phyloP scores from a whole-genome alignment of 2,113 vertebrate species.

The Malurus alboscapulatus region DNA sequence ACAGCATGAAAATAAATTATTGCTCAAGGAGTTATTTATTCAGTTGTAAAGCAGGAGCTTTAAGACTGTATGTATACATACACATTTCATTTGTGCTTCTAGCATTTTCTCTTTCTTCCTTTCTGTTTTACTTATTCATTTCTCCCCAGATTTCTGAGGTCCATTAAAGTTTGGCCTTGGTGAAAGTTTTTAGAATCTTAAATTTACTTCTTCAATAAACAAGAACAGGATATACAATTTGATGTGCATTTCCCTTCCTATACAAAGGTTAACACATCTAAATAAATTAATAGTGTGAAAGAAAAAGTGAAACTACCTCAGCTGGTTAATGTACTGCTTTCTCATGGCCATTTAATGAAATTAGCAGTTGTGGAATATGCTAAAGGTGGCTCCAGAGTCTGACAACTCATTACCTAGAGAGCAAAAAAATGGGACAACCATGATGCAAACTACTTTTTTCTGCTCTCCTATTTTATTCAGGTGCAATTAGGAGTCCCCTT shows the following conservation, averaged over 20 bases:
- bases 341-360: not conserved
- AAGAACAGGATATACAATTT: not conserved
- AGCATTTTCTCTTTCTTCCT: not conserved
- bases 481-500: not conserved
- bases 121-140: constrained; percentile 30
- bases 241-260: not conserved
- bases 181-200: not conserved
- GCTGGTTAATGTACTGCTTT: not conserved
- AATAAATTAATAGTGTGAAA: not conserved
- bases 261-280: not conserved
- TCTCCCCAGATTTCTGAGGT: constrained; percentile 19
- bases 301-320: not conserved
- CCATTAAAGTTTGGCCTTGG: not conserved
- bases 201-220: not conserved
- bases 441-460: not conserved
- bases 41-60: constrained; percentile 62
- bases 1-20: constrained; percentile 78
- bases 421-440: not conserved
- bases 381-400: not conserved
- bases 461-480: not conserved
- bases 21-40: constrained; percentile 76
- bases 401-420: not conserved
- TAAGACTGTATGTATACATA: constrained; percentile 3
- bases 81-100: constrained; percentile 41
- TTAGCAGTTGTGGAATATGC: not conserved